Evolutionary conservation across 1,140 invertebrate genomes (phyloP), one percentile per base, ranked within the genome.

Genomic region (Hermetia illucens): DNA sequence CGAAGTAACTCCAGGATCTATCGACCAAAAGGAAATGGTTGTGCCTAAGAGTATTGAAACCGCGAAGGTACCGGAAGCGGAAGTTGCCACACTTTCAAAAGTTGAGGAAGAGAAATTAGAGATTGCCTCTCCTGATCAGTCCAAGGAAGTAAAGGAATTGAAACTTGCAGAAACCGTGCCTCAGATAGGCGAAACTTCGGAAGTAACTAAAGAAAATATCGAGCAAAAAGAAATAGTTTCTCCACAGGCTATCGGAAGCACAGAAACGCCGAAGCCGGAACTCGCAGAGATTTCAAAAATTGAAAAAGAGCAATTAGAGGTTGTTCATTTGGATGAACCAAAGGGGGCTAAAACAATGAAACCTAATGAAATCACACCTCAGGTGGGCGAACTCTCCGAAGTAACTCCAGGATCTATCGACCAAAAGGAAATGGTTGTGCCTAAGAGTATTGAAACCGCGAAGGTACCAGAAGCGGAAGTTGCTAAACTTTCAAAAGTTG

Each of bases 31-130:
- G 21, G n/a, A 17, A 36, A 36, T 3, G 17, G 24, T 3, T 21
- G 15, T 12, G 13, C 10, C n/a, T 21, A 22, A 40, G 18, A n/a
- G 29, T 31, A 25, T 36, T 3, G 36, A 45, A 21, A 39, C 38
- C 10, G 43, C 13, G 13, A 44, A 51, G 40, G 39, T 36, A 21
- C 46, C 40, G 15, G 21, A 39, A 17, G 41, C 41, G 8, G 36
- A 36, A 12, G 21, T 20, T 44, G 3, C n/a, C 12, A 18, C 29
- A 40, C 25, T 17, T 8, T 20, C 12, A 33, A 19, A 20, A 27
- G 20, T 21, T 45, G 16, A 29, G 5, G 1, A 40, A 47, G 5
- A 27, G 39, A 32, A 44, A 24, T 42, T 42, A 24, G 37, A 43
- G n/a, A n/a, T n/a, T n/a, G n/a, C n/a, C n/a, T 27, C 24, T 9